phyloP scores from a whole-genome alignment of 2,888 invertebrate genomes.

The Lacanobia oleracea region DNA sequence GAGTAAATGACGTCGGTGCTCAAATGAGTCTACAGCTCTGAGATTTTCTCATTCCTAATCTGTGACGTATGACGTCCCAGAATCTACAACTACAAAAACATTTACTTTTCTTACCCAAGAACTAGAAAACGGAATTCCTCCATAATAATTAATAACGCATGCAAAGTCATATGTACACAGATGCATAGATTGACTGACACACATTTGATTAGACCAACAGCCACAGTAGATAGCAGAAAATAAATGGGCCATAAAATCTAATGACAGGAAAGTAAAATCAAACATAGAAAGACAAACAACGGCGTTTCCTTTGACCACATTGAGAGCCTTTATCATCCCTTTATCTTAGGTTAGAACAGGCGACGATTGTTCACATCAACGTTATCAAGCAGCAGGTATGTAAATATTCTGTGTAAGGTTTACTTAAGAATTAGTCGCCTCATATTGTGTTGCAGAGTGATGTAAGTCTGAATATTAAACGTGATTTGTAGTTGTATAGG shows the following conservation, averaged over 20 bases:
- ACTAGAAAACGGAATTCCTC: conserved; percentile 3
- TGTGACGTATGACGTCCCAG: background rate
- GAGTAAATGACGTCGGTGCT: background rate
- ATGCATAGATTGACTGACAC: conserved; percentile 56
- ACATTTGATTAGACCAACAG: conserved; percentile 62
- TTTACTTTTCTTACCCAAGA: background rate
- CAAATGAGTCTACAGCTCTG: background rate
- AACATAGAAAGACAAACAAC: conserved; percentile 79
- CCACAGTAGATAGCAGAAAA: conserved; percentile 63
- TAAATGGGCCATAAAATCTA: conserved; percentile 68
- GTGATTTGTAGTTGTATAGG: conserved; percentile 54
- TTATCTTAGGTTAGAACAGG: conserved; percentile 79
- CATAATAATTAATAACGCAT: conserved; percentile 15
- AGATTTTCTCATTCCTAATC: background rate
- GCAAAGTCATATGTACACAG: conserved; percentile 39
- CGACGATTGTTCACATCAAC: conserved; percentile 78
- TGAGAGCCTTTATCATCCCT: conserved; percentile 79
- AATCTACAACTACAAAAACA: background rate
- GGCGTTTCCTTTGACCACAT: conserved; percentile 85
- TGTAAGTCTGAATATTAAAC: conserved; percentile 58
- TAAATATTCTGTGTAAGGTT: conserved; percentile 78
- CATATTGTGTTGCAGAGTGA: conserved; percentile 66
- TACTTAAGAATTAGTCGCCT: conserved; percentile 76
- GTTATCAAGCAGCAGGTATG: conserved; percentile 76
- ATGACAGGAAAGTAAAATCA: conserved; percentile 80